These are phyloP conservation scores for Amphibalanus amphitrite DNA, from an alignment of 1,140 invertebrate species.

Conservation along the genomic window DNA sequence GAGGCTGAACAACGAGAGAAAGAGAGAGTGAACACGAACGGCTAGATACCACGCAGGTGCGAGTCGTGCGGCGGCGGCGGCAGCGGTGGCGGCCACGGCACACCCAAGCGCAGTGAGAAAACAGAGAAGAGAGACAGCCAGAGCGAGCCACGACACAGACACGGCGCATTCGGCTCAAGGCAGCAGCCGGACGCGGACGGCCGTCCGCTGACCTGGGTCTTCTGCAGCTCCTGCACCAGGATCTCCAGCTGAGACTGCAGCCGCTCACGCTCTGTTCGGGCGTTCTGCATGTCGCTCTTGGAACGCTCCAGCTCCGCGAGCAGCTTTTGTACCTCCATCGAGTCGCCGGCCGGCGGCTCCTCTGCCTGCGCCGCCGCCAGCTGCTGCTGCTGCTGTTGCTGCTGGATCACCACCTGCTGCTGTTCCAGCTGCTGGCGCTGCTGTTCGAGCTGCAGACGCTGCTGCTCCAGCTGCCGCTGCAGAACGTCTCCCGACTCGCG, in stretches of 20 bases:
- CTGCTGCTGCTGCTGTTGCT: conserved; percentile 21
- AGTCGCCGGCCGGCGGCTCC: conserved; percentile 18
- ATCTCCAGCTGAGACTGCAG: conserved; percentile 80
- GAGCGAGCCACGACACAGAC: neutral
- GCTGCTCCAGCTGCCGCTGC: conserved; percentile 18
- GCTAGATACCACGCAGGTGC: neutral
- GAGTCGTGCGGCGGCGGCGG: neutral
- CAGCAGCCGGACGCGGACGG: too few species aligned
- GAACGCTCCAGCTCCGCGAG: conserved; percentile 55
- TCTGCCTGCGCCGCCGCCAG: neutral
- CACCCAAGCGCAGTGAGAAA: neutral
- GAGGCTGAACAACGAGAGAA: neutral
- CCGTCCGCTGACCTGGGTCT: conserved; percentile 57
- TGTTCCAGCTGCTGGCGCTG: conserved; percentile 29
- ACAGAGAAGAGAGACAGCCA: neutral
- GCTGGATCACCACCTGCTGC: conserved; percentile 35
- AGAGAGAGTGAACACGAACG: neutral
- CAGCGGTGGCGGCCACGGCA: neutral
- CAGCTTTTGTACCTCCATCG: conserved; percentile 40
- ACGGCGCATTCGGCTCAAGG: neutral
- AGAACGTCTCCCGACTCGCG: neutral
- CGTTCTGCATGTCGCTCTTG: conserved; percentile 52
- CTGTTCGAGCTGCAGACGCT: conserved; percentile 41
- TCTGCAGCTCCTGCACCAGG: conserved; percentile 76
- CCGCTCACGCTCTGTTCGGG: conserved; percentile 61